Percentiles rank a stretch among this genome's conserved stretches.
Evolutionary conservation across 2,113 vertebrate genomes (phyloP).

Genomic region (Gasterosteus nipponicus): DNA sequence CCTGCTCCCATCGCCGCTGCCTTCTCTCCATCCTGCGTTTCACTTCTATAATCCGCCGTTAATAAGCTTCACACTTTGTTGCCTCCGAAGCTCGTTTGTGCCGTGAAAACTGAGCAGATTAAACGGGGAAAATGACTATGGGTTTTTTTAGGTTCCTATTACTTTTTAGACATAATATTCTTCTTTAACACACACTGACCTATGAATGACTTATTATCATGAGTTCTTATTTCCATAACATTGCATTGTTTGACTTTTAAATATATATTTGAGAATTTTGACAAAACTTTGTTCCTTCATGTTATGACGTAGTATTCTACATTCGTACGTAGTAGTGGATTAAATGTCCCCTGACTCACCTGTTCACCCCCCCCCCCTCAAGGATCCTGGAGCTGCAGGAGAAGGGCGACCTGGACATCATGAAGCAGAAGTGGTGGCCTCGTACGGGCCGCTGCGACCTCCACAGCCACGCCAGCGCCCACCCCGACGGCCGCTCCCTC

Average conservation of each 20-base stretch:
- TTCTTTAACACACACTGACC: no score
- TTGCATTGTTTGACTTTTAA: no score
- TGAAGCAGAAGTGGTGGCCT: conserved; percentile 99
- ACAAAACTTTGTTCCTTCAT: no score
- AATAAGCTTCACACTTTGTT: conserved; percentile 48
- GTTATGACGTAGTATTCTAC: no score
- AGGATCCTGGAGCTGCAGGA: conserved; percentile 98
- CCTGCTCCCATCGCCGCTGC: conserved; percentile 39
- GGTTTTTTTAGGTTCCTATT: no score
- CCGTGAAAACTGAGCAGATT: conserved; percentile 44
- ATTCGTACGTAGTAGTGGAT: no score
- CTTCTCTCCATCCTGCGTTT: conserved; percentile 3
- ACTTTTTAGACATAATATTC: no score
- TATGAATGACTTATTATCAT: no score
- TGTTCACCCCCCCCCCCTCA: conserved; percentile 17
- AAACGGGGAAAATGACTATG: neutral
- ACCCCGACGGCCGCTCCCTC: conserved; percentile 91
- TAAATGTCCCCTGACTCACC: no score
- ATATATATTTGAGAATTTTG: no score
- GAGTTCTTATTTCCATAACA: no score
- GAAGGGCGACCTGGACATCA: conserved; percentile 94
- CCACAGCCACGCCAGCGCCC: conserved; percentile 84
- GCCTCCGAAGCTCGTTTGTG: conserved; percentile 44
- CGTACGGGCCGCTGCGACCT: conserved; percentile 93
- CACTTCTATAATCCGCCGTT: conserved; percentile 51